Conservation (phyloP, 2,797 vertebrate genomes). For the Malacoraja senta region DNA sequence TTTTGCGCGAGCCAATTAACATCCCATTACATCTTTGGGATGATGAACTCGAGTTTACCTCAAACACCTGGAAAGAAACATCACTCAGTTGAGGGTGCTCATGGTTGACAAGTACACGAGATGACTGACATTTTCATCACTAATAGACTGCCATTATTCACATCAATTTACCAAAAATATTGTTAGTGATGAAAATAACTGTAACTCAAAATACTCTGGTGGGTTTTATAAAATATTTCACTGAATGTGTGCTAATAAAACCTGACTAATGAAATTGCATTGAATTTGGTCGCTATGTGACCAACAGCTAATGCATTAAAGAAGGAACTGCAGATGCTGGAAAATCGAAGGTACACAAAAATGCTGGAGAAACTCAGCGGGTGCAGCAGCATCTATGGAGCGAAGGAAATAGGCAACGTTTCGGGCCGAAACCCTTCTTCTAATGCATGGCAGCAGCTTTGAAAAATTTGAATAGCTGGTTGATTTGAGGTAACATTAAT, state of each 20-base stretch:
- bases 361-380: too few relatives aligned
- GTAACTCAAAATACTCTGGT: neutral
- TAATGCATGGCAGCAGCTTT: conserved; percentile 7
- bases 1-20: too few relatives aligned
- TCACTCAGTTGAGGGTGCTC: neutral
- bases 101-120: neutral
- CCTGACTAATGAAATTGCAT: neutral
- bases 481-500: conserved; percentile 17
- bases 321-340: too few relatives aligned
- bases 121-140: neutral
- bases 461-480: neutral
- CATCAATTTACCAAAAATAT: neutral
- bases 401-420: too few relatives aligned
- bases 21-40: too few relatives aligned
- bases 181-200: neutral
- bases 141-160: neutral
- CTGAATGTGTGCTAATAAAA: neutral
- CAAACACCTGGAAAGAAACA: too few relatives aligned
- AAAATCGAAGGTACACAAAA: too few relatives aligned
- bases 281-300: neutral
- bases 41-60: too few relatives aligned
- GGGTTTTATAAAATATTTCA: neutral
- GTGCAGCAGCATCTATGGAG: too few relatives aligned
- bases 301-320: conserved; percentile 9
- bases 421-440: too few relatives aligned